Evolutionary conservation across 2,888 invertebrate species (phyloP).

Genomic region (Phalangium opilio): DNA sequence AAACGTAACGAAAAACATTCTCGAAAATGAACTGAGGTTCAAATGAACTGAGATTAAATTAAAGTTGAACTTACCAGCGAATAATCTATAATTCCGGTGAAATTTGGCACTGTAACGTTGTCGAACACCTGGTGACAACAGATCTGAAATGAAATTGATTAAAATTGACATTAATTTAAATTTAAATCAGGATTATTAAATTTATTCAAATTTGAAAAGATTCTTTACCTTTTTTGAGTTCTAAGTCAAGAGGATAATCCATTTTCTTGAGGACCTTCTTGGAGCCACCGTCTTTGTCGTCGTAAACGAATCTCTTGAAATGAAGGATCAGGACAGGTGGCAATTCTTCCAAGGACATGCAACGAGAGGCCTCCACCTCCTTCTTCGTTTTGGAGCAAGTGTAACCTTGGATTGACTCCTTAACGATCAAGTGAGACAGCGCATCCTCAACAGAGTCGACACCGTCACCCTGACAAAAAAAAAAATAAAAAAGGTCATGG

Average conservation of each 20-base stretch:
- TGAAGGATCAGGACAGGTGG: slow-evolving; percentile 79
- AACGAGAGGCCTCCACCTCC: slow-evolving; percentile 73
- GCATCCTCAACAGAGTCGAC: slow-evolving; percentile 59
- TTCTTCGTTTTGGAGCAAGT: slow-evolving; percentile 63
- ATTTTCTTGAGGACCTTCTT: slow-evolving; percentile 83
- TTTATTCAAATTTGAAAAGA: neutral
- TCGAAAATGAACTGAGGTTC: neutral
- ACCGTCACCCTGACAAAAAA: no score
- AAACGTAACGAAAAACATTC: no score
- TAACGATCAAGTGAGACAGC: slow-evolving; percentile 65
- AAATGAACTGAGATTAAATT: no score
- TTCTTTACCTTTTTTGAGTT: slow-evolving; percentile 64
- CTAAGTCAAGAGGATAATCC: slow-evolving; percentile 74
- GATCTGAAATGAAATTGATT: neutral
- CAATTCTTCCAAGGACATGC: slow-evolving; percentile 70
- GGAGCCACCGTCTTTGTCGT: slow-evolving; percentile 73
- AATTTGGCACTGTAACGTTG: slow-evolving; percentile 46
- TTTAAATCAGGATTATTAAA: no score
- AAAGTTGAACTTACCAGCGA: slow-evolving; percentile 43
- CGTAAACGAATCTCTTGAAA: slow-evolving; percentile 70
- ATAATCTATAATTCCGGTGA: slow-evolving; percentile 75
- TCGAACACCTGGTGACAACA: slow-evolving; percentile 40
- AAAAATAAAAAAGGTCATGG: no score
- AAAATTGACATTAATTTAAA: no score
- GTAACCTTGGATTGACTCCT: slow-evolving; percentile 72